Evolutionary conservation across 1,140 invertebrate genomes (phyloP).

Genomic region (silkworm (Bombyx mori)): ASM3026992v2 NC_085119.1:4382001-4382500

Average conservation of each 20-base stretch:
- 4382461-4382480: constrained; percentile 43
- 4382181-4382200: constrained; percentile 31
- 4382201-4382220: constrained; percentile 50
- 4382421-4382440: no score
- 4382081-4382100: constrained; percentile 40
- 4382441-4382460: background rate
- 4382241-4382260: background rate
- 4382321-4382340: no score
- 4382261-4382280: background rate
- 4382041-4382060: constrained; percentile 36
- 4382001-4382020: no score
- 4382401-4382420: no score
- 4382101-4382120: constrained; percentile 41
- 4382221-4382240: constrained; percentile 38
- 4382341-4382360: no score
- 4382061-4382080: constrained; percentile 43
- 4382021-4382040: no score
- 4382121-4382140: constrained; percentile 42
- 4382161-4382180: constrained; percentile 12
- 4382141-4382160: constrained; percentile 21
- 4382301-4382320: no score
- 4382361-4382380: no score
- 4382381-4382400: no score
- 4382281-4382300: no score
- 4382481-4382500: constrained; percentile 51